Conservation (phyloP, 2,113 vertebrate species). For the Stictonetta naevosa region DNA sequence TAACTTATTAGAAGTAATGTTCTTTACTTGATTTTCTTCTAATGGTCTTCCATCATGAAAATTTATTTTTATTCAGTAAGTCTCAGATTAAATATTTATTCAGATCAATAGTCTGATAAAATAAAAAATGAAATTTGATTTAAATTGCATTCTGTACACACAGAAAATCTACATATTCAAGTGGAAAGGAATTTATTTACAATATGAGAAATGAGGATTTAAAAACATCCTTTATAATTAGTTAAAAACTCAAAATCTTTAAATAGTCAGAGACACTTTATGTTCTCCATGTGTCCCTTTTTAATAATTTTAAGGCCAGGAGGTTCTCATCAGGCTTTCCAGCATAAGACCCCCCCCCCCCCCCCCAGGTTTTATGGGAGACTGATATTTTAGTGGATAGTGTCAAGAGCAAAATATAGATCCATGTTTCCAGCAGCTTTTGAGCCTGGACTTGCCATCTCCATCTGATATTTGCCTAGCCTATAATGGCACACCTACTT, state of each 20-base stretch:
- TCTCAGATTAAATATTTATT: slow-evolving; percentile 8
- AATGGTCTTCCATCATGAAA: neutral
- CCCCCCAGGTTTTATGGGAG: neutral
- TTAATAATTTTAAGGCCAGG: neutral
- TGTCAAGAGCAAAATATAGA: neutral
- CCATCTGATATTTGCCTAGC: neutral
- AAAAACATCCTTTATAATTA: neutral
- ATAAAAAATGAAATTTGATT: neutral
- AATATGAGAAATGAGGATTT: neutral
- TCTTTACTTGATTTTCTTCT: slow-evolving; percentile 4
- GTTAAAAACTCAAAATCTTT: neutral
- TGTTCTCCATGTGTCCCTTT: neutral
- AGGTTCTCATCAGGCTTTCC: neutral
- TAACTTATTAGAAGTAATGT: neutral
- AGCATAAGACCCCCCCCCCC: too few species aligned
- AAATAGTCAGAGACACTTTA: neutral
- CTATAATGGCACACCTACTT: neutral
- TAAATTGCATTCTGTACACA: neutral
- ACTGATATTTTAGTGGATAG: neutral
- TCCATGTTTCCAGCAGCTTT: neutral
- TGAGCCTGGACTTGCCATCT: neutral
- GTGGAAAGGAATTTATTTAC: neutral
- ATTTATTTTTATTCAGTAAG: neutral
- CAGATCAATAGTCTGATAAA: neutral
- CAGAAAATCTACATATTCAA: neutral